Evolutionary conservation across 2,113 vertebrate species (phyloP).

Genomic region (Todiramphus chloris): DNA sequence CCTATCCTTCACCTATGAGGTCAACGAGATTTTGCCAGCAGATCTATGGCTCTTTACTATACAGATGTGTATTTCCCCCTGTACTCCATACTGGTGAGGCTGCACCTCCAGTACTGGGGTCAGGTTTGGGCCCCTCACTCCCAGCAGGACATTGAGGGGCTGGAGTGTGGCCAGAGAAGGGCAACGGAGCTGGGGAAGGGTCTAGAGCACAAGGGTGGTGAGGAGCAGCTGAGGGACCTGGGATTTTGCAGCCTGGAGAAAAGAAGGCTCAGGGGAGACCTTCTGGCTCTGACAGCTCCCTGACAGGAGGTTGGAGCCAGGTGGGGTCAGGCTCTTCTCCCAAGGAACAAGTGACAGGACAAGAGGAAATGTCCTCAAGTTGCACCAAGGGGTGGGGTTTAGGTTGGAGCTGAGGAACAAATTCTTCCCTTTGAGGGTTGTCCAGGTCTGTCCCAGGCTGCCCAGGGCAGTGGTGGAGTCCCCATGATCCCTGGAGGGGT

Average conservation of each 20-base stretch:
- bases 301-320: neutral
- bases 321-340: neutral
- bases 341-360: neutral
- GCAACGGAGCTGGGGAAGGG: neutral
- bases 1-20: neutral
- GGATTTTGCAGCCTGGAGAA: neutral
- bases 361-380: neutral
- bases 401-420: neutral
- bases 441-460: neutral
- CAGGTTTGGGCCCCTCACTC: neutral
- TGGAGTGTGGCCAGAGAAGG: neutral
- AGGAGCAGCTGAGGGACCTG: neutral
- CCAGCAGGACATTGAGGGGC: neutral
- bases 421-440: neutral
- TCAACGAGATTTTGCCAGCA: neutral
- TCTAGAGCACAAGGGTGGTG: neutral
- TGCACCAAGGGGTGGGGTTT: neutral
- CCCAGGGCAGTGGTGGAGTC: neutral
- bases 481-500: neutral
- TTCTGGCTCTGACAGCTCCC: neutral
- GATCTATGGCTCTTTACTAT: rapidly evolving
- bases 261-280: neutral
- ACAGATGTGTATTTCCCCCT: neutral
- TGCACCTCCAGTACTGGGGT: neutral
- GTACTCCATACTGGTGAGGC: neutral